These are phyloP conservation scores for Vipera ursinii DNA, from an alignment of 2,797 vertebrate genomes.

Conservation along the genomic window DNA sequence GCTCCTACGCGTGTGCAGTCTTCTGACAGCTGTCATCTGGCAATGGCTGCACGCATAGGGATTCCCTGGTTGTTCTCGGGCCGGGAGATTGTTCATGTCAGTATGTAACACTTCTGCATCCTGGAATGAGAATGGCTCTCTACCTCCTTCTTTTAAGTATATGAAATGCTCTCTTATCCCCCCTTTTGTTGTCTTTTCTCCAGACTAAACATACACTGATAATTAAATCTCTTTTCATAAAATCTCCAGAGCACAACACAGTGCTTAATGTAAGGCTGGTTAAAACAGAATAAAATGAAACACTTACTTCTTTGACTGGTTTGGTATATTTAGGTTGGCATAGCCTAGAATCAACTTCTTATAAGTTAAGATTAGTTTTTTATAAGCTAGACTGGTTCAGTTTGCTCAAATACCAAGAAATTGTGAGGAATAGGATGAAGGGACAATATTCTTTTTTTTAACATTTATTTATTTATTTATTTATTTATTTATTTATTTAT, in stretches of 20 bases:
- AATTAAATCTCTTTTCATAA: neutral
- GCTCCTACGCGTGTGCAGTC: too few species aligned
- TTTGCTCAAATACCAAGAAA: neutral
- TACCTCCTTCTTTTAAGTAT: neutral
- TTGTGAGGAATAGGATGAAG: neutral
- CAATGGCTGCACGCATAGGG: too few species aligned
- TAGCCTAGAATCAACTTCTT: neutral
- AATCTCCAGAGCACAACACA: neutral
- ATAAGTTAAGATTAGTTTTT: neutral
- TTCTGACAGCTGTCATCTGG: too few species aligned
- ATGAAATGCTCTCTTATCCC: neutral
- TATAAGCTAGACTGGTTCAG: neutral
- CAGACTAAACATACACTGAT: neutral
- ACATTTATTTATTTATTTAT: too few species aligned
- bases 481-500: too few species aligned
- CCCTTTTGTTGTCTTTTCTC: neutral
- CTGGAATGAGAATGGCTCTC: too few species aligned
- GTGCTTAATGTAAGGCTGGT: neutral
- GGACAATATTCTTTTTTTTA: neutral
- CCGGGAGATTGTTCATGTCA: too few species aligned
- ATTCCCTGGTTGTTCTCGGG: too few species aligned
- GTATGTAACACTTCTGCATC: neutral
- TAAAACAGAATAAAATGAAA: neutral
- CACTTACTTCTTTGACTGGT: neutral
- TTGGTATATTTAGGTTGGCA: neutral